phyloP scores from a whole-genome alignment of 1,140 invertebrate species.

The Melanaphis sacchari region DNA sequence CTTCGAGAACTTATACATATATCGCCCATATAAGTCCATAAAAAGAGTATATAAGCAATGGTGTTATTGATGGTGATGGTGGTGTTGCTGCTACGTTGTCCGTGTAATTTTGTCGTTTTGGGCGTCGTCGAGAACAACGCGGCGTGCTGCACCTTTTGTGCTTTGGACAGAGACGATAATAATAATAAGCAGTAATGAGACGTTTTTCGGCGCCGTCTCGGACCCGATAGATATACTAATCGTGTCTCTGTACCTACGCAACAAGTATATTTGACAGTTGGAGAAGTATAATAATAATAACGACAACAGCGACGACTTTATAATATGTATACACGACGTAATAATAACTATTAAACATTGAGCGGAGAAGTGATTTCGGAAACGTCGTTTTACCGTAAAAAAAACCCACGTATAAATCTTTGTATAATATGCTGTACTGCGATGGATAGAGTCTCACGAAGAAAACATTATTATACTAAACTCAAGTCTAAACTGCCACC shows the following conservation, averaged over 20 bases:
- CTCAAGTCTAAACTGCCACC: background rate
- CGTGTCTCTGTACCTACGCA: background rate
- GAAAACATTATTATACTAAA: background rate
- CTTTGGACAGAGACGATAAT: background rate
- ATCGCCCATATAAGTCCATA: background rate
- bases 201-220: constrained; percentile 36
- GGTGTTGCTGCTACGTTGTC: background rate
- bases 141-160: constrained; percentile 21
- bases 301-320: background rate
- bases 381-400: background rate
- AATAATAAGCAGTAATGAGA: constrained; percentile 42
- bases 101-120: constrained; percentile 21
- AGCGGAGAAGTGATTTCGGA: background rate
- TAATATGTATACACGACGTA: background rate
- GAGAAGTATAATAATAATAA: constrained; percentile 1
- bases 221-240: background rate
- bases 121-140: constrained; percentile 16
- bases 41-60: background rate
- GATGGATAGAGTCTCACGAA: background rate
- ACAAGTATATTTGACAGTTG: background rate
- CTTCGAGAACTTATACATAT: background rate
- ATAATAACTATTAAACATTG: background rate
- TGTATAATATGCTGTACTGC: background rate
- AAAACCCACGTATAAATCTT: background rate
- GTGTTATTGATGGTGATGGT: no score